Base-by-base conservation (phyloP, 2,113 vertebrate genomes). In the Tautogolabrus adspersus region DNA sequence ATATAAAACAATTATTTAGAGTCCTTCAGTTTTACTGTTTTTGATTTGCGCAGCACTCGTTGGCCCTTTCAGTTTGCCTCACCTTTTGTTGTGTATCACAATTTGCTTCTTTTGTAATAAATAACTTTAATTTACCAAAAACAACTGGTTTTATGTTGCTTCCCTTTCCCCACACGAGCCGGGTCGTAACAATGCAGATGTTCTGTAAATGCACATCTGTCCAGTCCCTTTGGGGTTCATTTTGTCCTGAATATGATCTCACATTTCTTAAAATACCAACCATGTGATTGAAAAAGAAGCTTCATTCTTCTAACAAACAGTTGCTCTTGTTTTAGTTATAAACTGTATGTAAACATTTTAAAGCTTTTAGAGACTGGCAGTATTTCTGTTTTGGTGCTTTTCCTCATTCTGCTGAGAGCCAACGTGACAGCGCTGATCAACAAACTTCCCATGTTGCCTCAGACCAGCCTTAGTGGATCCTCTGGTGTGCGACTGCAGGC, bases 361-460 rank as follows among this genome's bases (percentile, higher is more conserved):
- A 75, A 55, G 63, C 75, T 65, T 75, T 77, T 9, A 77, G 55
- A 71, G 5, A 6, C 19, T 40, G 58, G 72, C 59, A 57, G 23
- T 5, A 1, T 51, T 71, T 5, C 12, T 73, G 10, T 81, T 66
- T 76, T 26, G 15, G 40, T 10, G 21, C 12, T 21, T 75, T 5
- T 65, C 42, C 37, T 75, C 75, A 60, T 80, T 55, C 70, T 38
- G 47, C 1, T 64, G 19, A 37, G 11, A 64, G 21, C 0, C 1
- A 70, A 59, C 66, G 12, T 64, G 64, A 65, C 57, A 68, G 46
- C 0, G n/a, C 66, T 51, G 21, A 71, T 66, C 30, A 72, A 72
- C 64, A 85, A 76, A 87, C 63, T 81, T 78, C 84, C 80, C 69
- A 65, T 77, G 26, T 86, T 88, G 72, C 82, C 62, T 42, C 69